Evolutionary conservation across 2,888 invertebrate genomes (phyloP), one percentile per base, ranked within the genome.

Genomic region (Leptinotarsa juncta): DNA sequence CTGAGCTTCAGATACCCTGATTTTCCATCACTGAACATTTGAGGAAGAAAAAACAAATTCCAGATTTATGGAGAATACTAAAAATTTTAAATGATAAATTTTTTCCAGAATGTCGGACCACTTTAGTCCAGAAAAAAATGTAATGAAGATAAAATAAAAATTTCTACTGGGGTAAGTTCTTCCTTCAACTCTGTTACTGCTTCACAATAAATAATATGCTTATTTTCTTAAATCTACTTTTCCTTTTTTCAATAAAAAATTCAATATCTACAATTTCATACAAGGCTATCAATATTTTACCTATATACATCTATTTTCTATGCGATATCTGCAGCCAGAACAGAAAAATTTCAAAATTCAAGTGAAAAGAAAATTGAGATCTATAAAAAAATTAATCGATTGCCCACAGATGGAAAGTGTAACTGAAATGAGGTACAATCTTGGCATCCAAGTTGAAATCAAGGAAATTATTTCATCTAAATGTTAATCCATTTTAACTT

Each of bases 191-290:
- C 78, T 76, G 73, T 73, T 73, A 74, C 68, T 72, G 72, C 65
- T 71, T 75, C 62, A 81, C 78, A 84, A 82, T 83, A 84, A 83
- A 82, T 83, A 82, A 82, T 84, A 83, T 81, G 78, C 79, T 82
- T 83, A 84, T 79, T 77, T 74, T 73, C 73, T 76, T 73, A 73
- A 32, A 65, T 18, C 76, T 76, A 76, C 67, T 70, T 70, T 65
- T 73, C 78, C 77, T 81, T 80, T 42, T 81, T 83, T 80, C 81
- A 83, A 82, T 83, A 83, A 85, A 83, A 86, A 86, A 84, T 84
- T 84, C 82, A 83, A 82, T 86, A 85, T 86, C 85, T 86, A 86
- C 84, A 85, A 78, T 82, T 83, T 83, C 82, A 81, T 83, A 84
- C 84, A 85, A 79, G 78, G 77, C 78, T 78, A 82, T 81, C 81